These are phyloP conservation scores for Rutpela maculata DNA, from an alignment of 2,888 invertebrate species.

Conservation along the genomic window DNA sequence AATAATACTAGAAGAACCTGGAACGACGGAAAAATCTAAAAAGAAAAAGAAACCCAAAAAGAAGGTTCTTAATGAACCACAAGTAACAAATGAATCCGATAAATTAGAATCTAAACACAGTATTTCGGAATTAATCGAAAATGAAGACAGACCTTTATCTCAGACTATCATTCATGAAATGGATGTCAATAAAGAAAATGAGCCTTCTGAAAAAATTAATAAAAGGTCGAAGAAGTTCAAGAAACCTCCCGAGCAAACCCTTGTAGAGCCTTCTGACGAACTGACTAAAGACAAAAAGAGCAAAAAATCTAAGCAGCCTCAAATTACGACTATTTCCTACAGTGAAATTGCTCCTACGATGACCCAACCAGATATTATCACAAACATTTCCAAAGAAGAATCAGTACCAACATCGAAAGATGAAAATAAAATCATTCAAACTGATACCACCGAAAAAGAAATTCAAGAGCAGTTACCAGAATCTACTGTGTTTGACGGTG, in stretches of 20 bases:
- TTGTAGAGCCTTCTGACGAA: not conserved
- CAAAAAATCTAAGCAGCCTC: not conserved
- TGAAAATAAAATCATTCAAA: not conserved
- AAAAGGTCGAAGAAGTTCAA: slow-evolving; percentile 13
- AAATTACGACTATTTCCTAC: not conserved
- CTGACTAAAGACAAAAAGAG: not conserved
- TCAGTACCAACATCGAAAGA: not conserved
- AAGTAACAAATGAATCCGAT: not conserved
- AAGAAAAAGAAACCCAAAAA: slow-evolving; percentile 31
- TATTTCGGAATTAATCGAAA: slow-evolving; percentile 17
- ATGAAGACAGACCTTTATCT: not conserved
- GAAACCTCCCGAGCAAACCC: not conserved
- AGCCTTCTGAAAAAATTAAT: slow-evolving; percentile 6
- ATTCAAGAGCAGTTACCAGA: not conserved
- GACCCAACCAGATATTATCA: not conserved
- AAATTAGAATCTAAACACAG: not conserved
- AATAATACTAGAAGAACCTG: not conserved
- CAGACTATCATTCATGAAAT: not conserved
- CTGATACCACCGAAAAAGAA: not conserved
- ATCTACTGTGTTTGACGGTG: not conserved
- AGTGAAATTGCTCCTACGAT: not conserved
- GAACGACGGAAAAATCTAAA: slow-evolving; percentile 6
- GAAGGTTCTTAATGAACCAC: slow-evolving; percentile 9
- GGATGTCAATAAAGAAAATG: not conserved
- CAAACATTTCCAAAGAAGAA: not conserved